These are phyloP conservation scores for Tadarida brasiliensis DNA, from an alignment of 2,797 vertebrate species.

Conservation along the genomic window DNA sequence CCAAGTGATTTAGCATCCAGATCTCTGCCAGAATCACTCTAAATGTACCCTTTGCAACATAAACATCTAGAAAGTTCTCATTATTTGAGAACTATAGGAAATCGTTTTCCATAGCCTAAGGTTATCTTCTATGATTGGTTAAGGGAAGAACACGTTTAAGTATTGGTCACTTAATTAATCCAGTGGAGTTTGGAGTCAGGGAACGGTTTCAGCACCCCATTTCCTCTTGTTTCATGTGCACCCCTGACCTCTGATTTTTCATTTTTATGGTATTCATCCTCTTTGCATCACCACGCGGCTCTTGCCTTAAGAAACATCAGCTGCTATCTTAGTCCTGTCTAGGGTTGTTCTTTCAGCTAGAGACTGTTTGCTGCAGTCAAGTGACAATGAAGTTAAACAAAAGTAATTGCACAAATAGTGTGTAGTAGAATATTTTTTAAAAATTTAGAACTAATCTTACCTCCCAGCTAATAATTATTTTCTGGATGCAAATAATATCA, in stretches of 20 bases:
- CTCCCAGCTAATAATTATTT: neutral
- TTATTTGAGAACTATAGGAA: neutral
- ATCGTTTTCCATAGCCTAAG: neutral
- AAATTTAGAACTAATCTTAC: constrained; percentile 1
- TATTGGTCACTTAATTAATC: neutral
- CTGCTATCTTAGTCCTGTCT: neutral
- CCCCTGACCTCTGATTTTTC: neutral
- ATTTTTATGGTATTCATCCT: constrained; percentile 22
- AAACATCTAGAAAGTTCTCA: constrained; percentile 27
- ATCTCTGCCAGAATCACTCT: neutral
- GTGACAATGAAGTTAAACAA: constrained; percentile 6
- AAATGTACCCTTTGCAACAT: neutral
- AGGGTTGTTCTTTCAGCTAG: neutral
- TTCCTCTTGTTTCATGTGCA: neutral
- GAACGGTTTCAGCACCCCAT: neutral
- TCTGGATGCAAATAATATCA: neutral
- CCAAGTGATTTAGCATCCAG: neutral
- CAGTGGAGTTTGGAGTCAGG: neutral
- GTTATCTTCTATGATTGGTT: constrained; percentile 10
- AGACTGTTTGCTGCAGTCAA: neutral
- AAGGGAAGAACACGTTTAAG: neutral
- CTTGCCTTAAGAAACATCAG: neutral
- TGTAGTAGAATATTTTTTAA: neutral
- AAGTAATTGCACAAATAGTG: neutral
- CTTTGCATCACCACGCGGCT: neutral